Evolutionary conservation across 2,888 invertebrate species (phyloP).

Genomic region (Eustalomyia histrio): DNA sequence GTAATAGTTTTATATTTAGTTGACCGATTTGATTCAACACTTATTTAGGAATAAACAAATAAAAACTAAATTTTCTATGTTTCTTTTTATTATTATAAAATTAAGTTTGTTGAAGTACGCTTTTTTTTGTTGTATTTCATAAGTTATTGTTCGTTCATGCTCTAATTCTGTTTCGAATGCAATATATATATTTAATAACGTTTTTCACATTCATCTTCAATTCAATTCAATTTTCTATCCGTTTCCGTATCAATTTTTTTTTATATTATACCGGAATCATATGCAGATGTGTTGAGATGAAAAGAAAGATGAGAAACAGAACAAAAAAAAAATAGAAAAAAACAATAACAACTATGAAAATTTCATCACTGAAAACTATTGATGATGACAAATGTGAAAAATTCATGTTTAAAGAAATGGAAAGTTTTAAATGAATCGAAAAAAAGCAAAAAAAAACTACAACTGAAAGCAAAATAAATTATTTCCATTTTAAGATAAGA

Average conservation of each 20-base stretch:
- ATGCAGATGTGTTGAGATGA: conserved; percentile 29
- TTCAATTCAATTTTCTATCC: conserved; percentile 42
- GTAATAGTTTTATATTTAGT: no score
- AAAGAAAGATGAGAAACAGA: not conserved
- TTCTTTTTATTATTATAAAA: not conserved
- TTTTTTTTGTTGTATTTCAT: not conserved
- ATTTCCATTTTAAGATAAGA: conserved; percentile 25
- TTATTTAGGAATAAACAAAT: no score
- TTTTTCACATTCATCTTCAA: conserved; percentile 34
- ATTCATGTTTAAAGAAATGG: conserved; percentile 36
- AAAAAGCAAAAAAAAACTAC: conserved; percentile 20
- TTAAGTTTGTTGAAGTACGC: not conserved
- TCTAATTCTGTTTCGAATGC: conserved; percentile 48
- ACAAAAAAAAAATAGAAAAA: not conserved
- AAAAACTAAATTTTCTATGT: no score
- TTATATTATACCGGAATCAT: not conserved
- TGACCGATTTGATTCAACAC: no score
- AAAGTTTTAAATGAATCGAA: conserved; percentile 30
- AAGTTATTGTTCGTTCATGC: conserved; percentile 26
- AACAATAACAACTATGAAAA: conserved; percentile 29
- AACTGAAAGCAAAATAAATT: conserved; percentile 38
- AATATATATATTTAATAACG: conserved; percentile 45
- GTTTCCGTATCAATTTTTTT: conserved; percentile 29
- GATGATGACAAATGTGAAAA: conserved; percentile 49
- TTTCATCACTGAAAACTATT: conserved; percentile 36